phyloP scores from a whole-genome alignment of 2,888 invertebrate genomes.

The Epinotia bilunana region DNA sequence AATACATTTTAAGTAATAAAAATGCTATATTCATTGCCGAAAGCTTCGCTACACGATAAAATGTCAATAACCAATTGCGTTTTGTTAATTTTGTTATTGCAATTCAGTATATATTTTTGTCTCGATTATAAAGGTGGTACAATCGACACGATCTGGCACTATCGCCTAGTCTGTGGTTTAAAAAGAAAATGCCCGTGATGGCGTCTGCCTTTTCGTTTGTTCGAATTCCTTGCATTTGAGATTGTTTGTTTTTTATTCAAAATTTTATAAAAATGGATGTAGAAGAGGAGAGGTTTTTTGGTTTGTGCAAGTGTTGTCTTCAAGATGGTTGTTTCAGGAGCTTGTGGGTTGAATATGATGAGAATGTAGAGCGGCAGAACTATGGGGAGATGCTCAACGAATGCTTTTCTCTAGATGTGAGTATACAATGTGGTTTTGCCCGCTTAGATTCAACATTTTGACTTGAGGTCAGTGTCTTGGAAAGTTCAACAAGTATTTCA shows the following conservation, averaged over 20 bases:
- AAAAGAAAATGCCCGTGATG: conserved; percentile 32
- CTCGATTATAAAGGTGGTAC: conserved; percentile 9
- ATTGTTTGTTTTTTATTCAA: conserved; percentile 11
- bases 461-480: neutral
- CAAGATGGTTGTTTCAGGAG: conserved; percentile 62
- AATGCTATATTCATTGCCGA: conserved; percentile 24
- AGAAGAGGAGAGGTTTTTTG: conserved; percentile 45
- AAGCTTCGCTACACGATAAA: conserved; percentile 45
- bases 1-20: conserved; percentile 24
- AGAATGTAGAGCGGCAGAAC: conserved; percentile 56
- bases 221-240: conserved; percentile 39
- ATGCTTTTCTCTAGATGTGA: conserved; percentile 67
- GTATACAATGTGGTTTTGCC: conserved; percentile 48
- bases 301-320: conserved; percentile 69
- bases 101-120: neutral
- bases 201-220: conserved; percentile 36
- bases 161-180: conserved; percentile 25
- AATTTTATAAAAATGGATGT: conserved; percentile 27
- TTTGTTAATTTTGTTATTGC: conserved; percentile 46
- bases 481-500: neutral
- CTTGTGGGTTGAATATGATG: conserved; percentile 62
- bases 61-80: conserved; percentile 49
- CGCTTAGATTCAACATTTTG: conserved; percentile 22
- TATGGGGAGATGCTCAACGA: conserved; percentile 68
- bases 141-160: conserved; percentile 8